These are phyloP conservation scores for Mesembrinibis cayennensis DNA, from an alignment of 2,113 vertebrate genomes.

Conservation along the genomic window DNA sequence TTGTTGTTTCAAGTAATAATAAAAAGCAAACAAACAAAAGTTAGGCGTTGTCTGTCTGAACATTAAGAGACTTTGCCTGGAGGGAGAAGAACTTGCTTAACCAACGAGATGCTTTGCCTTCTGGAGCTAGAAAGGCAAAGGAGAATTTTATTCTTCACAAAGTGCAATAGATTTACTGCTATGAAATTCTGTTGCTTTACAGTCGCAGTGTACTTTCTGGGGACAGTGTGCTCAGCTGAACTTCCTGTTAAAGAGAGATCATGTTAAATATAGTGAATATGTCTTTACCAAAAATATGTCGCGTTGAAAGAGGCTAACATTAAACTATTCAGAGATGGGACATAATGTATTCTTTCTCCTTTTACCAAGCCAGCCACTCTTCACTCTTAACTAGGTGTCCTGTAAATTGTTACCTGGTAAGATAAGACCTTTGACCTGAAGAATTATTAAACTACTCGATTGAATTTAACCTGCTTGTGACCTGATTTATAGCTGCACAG, in stretches of 20 bases:
- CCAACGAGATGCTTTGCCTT: conserved; percentile 69
- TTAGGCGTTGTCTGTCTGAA: conserved; percentile 67
- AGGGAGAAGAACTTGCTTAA: conserved; percentile 66
- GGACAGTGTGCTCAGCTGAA: conserved; percentile 73
- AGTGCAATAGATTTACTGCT: conserved; percentile 88
- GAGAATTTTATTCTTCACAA: conserved; percentile 82
- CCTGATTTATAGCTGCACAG: conserved; percentile 64
- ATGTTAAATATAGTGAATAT: conserved; percentile 76
- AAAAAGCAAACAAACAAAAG: conserved; percentile 64
- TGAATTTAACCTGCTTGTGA: conserved; percentile 72
- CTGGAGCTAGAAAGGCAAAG: conserved; percentile 70
- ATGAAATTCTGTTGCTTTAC: conserved; percentile 82
- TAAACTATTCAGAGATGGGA: conserved; percentile 73
- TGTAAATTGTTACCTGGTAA: conserved; percentile 73
- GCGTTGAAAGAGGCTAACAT: conserved; percentile 75
- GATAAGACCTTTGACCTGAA: conserved; percentile 71
- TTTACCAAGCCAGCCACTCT: conserved; percentile 71
- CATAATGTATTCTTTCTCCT: conserved; percentile 74
- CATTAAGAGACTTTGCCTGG: conserved; percentile 66
- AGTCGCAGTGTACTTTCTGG: conserved; percentile 74
- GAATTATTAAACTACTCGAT: conserved; percentile 73
- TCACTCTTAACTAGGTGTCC: conserved; percentile 68
- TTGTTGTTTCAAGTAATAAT: conserved; percentile 69
- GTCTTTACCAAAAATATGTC: conserved; percentile 82
- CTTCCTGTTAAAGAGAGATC: conserved; percentile 69